Percentiles rank a stretch among this genome's conserved stretches.
These are phyloP conservation scores for Typhlichthys eigenmanni DNA, from an alignment of 2,797 vertebrate species.

Conservation along the genomic window DNA sequence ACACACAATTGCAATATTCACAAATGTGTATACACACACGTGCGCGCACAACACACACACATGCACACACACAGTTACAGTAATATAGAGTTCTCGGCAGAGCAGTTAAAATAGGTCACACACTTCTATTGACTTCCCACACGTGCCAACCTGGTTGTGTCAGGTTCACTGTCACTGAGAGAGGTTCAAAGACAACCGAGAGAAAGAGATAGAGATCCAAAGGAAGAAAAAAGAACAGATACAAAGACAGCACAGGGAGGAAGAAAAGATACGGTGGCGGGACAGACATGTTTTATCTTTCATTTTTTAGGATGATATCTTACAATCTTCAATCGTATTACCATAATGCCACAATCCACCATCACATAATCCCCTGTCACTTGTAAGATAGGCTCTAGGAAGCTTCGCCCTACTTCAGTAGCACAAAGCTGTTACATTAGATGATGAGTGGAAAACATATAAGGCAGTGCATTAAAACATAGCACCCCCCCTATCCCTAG, in stretches of 20 bases:
- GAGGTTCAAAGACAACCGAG: slow-evolving; percentile 67
- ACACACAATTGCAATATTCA: no score
- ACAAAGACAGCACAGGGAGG: slow-evolving; percentile 2
- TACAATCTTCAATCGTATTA: no score
- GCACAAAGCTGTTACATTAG: no score
- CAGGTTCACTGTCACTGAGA: slow-evolving; percentile 66
- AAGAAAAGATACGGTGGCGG: background rate
- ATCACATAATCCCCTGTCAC: slow-evolving; percentile 9
- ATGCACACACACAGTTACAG: slow-evolving; percentile 27
- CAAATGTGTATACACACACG: slow-evolving; percentile 11
- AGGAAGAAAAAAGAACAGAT: background rate
- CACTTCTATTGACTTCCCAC: slow-evolving; percentile 78
- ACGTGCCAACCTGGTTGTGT: slow-evolving; percentile 68
- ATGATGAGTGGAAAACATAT: no score
- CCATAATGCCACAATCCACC: background rate
- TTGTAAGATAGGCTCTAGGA: no score
- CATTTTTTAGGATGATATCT: no score
- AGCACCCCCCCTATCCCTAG: slow-evolving; percentile 22
- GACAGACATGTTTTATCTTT: background rate
- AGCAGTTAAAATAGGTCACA: slow-evolving; percentile 79
- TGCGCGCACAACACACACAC: slow-evolving; percentile 8
- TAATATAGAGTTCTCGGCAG: slow-evolving; percentile 67
- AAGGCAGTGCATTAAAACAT: no score
- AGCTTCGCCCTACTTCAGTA: no score
- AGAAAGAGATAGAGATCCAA: slow-evolving; percentile 22